Conservation (phyloP, 2,113 vertebrate species). For the Myrmecobius fasciatus region DNA sequence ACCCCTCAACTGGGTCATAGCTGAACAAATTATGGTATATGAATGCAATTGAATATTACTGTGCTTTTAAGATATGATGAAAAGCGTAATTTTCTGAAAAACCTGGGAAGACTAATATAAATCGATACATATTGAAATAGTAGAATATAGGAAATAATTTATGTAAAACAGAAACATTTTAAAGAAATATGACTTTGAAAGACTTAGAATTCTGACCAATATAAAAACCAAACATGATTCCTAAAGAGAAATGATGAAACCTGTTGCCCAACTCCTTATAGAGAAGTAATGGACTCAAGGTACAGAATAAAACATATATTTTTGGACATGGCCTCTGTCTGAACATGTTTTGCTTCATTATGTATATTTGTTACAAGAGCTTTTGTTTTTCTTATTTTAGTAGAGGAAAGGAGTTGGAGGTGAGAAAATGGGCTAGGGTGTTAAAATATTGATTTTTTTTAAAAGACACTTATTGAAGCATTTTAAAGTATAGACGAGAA, state of each 20-base stretch:
- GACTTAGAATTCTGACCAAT: background rate
- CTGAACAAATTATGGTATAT: background rate
- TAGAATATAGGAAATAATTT: background rate
- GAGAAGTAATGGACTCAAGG: background rate
- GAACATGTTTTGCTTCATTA: background rate
- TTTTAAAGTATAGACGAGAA: background rate
- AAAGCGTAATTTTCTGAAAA: background rate
- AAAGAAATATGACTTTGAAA: background rate
- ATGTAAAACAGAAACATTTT: background rate
- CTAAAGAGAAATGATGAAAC: background rate
- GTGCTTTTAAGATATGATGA: background rate
- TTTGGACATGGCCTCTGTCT: background rate
- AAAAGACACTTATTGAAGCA: background rate
- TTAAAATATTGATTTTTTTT: background rate
- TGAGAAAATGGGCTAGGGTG: background rate
- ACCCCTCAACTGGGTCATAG: background rate
- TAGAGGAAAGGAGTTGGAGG: background rate
- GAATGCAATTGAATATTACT: background rate
- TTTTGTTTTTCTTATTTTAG: background rate
- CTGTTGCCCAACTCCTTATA: background rate
- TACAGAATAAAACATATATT: background rate
- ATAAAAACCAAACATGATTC: background rate
- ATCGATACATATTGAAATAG: background rate
- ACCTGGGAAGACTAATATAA: background rate
- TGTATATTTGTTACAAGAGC: background rate